Evolutionary conservation across 2,797 vertebrate genomes (phyloP), one percentile per base, ranked within the genome.

Genomic region (Sebastes kiyomatsui): DNA sequence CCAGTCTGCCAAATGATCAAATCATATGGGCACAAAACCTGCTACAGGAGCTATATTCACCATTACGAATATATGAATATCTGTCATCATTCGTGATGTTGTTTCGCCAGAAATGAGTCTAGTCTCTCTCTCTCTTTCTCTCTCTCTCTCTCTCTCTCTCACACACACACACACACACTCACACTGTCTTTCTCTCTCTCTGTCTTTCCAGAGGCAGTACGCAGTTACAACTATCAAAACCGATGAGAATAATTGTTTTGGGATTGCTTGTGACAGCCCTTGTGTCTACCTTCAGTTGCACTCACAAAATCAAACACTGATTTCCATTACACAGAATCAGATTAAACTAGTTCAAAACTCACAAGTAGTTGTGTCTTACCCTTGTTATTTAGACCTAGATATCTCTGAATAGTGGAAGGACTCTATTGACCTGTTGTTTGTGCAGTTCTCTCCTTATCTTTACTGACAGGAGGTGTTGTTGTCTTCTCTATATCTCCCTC

Each of bases 401-500:
- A 56, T 72, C 56, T 64, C 30, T 71, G 18, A 52, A 28, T 23
- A 16, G 28, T 12, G 4, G 28, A 67, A 74, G 38, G 32, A 27
- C 56, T 72, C 52, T 32, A 70, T 68, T 22, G 30, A 42, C 13
- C 25, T 67, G 61, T 52, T 68, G 62, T 70, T 61, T 72, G 60
- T 38, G n/a, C 61, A 27, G 66, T 28, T 70, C 59, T 69, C 3
- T 56, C 25, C n/a, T 77, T 72, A 69, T 77, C 75, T 77, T 13
- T 35, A 13, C 67, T 85, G 18, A 84, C 11, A 27, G 25, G 32
- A 70, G 30, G 7, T 71, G 18, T 46, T 72, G 22, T 77, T 42
- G 20, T 79, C 30, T 25, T 28, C 9, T 16, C n/a, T 75, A 7
- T 75, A 12, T 88, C 27, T 86, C 49, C 75, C 22, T 85, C 88